These are phyloP conservation scores for Pitangus sulphuratus DNA, from an alignment of 2,797 vertebrate genomes.

Conservation along the genomic window DNA sequence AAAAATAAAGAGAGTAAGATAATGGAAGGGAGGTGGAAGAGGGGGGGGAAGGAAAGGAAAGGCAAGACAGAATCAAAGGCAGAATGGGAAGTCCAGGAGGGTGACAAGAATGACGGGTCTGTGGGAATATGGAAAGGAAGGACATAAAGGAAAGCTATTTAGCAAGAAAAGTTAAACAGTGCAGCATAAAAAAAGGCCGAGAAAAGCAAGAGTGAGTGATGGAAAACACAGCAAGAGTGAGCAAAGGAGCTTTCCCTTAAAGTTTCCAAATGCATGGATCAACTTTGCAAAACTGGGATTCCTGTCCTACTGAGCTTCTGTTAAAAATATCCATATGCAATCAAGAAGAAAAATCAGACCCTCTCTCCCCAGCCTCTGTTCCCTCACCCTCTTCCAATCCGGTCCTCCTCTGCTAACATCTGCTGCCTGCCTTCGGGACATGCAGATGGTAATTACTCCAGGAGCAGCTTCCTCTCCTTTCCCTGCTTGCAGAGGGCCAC, in stretches of 20 bases:
- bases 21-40: background rate
- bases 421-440: constrained; percentile 87
- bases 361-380: constrained; percentile 21
- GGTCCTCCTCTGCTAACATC: constrained; percentile 81
- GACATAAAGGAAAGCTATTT: constrained; percentile 27
- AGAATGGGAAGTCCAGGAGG: constrained; percentile 32
- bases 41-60: background rate
- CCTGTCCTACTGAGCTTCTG: background rate
- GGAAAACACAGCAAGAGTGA: background rate
- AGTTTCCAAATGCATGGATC: background rate
- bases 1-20: constrained; percentile 34
- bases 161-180: background rate
- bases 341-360: constrained; percentile 72
- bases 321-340: background rate
- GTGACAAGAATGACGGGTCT: constrained; percentile 1
- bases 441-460: constrained; percentile 87
- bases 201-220: background rate
- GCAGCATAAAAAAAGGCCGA: background rate
- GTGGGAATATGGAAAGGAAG: background rate
- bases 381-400: background rate
- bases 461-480: constrained; percentile 83
- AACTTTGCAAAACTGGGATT: background rate
- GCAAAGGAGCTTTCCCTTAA: background rate
- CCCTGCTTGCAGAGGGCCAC: background rate
- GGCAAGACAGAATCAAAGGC: background rate